Conservation (phyloP, 2,888 invertebrate genomes). For the Mimachlamys varia region DNA sequence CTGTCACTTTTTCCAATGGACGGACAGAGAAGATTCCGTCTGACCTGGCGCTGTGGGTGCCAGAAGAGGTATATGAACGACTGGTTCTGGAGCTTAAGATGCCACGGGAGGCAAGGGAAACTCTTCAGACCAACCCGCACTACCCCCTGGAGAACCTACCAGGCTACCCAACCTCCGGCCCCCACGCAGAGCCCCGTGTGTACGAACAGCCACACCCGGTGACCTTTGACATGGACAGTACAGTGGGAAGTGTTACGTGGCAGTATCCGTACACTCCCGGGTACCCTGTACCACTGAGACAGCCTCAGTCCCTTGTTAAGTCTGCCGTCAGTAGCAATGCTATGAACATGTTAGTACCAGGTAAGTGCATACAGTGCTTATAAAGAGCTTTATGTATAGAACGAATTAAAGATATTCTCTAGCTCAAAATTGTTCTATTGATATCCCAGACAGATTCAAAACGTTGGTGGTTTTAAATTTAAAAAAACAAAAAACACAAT, state of each 20-base stretch:
- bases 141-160: conserved; percentile 75
- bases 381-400: too few relatives aligned
- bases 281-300: conserved; percentile 58
- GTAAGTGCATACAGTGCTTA: conserved; percentile 39
- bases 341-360: conserved; percentile 56
- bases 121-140: conserved; percentile 69
- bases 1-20: conserved; percentile 78
- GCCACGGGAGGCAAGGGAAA: conserved; percentile 75
- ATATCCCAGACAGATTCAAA: too few relatives aligned
- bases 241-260: conserved; percentile 65
- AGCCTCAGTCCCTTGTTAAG: conserved; percentile 44
- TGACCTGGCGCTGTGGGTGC: conserved; percentile 78
- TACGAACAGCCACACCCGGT: conserved; percentile 71
- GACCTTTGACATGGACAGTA: conserved; percentile 62
- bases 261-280: conserved; percentile 61
- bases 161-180: conserved; percentile 78
- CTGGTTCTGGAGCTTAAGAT: conserved; percentile 77
- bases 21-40: conserved; percentile 70
- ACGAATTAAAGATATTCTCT: too few relatives aligned
- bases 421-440: too few relatives aligned
- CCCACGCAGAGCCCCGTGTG: conserved; percentile 70
- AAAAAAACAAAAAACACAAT: too few relatives aligned
- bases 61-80: conserved; percentile 76
- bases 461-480: too few relatives aligned
- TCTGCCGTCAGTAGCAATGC: conserved; percentile 63